phyloP scores from a whole-genome alignment of 1,140 invertebrate genomes.

The Drosophila orena region DNA sequence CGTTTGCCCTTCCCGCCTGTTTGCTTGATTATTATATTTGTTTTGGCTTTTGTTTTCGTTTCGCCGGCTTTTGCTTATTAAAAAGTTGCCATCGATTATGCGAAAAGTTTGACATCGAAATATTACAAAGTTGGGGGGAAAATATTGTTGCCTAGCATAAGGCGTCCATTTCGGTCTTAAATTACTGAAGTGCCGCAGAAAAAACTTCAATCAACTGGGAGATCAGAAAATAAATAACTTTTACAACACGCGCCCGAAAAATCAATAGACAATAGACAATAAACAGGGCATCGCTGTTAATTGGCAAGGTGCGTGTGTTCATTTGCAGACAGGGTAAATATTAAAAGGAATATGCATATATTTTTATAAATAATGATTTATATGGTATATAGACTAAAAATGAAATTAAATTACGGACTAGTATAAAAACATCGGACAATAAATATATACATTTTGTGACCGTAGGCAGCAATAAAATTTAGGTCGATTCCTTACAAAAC shows the following conservation, averaged over 20 bases:
- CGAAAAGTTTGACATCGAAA: conserved; percentile 56
- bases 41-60: conserved; percentile 48
- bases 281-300: too few species aligned
- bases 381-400: background rate
- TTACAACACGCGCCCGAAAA: conserved; percentile 8
- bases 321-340: background rate
- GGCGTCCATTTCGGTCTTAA: conserved; percentile 9
- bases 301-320: background rate
- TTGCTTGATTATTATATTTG: conserved; percentile 68
- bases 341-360: background rate
- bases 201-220: background rate
- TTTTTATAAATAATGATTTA: background rate
- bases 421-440: background rate
- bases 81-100: conserved; percentile 66
- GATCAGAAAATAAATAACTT: conserved; percentile 1
- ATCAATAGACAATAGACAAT: too few species aligned
- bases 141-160: conserved; percentile 26
- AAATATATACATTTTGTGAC: background rate
- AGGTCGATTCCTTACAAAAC: background rate
- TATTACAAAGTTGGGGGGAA: conserved; percentile 10
- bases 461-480: background rate
- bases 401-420: background rate
- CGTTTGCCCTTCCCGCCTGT: conserved; percentile 15
- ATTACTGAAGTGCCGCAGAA: background rate
- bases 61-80: conserved; percentile 62